These are phyloP conservation scores for Hyposoter didymator DNA, from an alignment of 2,888 invertebrate species.

Conservation along the genomic window DNA sequence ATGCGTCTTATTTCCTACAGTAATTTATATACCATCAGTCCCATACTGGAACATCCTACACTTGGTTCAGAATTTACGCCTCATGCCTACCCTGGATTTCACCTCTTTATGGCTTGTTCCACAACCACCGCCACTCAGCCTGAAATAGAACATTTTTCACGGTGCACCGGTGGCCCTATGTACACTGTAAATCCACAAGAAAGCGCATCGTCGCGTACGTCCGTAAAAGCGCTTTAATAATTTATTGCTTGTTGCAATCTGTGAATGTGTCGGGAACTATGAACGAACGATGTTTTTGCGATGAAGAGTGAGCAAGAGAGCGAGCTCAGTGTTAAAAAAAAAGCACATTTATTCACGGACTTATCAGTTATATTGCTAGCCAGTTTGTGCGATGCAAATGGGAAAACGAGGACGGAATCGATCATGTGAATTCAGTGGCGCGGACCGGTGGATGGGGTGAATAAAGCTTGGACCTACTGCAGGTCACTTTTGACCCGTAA, in stretches of 20 bases:
- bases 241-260: slow-evolving; percentile 73
- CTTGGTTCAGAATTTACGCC: slow-evolving; percentile 58
- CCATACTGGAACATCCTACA: slow-evolving; percentile 28
- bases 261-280: slow-evolving; percentile 29
- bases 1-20: slow-evolving; percentile 41
- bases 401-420: slow-evolving; percentile 47
- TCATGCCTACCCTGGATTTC: slow-evolving; percentile 43
- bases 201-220: slow-evolving; percentile 44
- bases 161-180: slow-evolving; percentile 12
- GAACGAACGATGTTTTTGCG: not conserved
- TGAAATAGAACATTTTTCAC: slow-evolving; percentile 59
- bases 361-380: slow-evolving; percentile 31
- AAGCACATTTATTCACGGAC: slow-evolving; percentile 8
- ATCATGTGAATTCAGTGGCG: slow-evolving; percentile 48
- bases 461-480: slow-evolving; percentile 34
- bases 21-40: slow-evolving; percentile 18
- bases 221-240: slow-evolving; percentile 59
- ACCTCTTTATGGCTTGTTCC: slow-evolving; percentile 57
- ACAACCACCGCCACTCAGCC: slow-evolving; percentile 48
- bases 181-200: slow-evolving; percentile 34
- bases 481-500: slow-evolving; percentile 28
- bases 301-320: slow-evolving; percentile 24
- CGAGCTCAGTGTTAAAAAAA: slow-evolving; percentile 1
- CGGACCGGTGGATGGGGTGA: slow-evolving; percentile 16
- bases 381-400: slow-evolving; percentile 37